Base-by-base conservation (phyloP, 2,113 vertebrate species). In the Nansenia antarctica region DNA sequence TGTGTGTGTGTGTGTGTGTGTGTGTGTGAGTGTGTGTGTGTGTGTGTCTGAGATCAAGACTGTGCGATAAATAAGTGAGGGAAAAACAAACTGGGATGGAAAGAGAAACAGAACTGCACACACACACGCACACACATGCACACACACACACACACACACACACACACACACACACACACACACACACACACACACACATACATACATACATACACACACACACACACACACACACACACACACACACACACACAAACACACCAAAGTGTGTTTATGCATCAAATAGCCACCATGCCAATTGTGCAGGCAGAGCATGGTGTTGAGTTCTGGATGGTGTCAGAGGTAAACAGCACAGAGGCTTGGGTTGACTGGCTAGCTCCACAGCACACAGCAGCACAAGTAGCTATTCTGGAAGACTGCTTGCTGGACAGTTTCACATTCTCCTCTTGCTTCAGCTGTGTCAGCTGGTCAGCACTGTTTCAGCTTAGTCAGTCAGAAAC, bases 401-500 rank as follows among this genome's bases (percentile, higher is more conserved):
- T 12, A 7, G 47, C 70, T 69, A 24, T 73, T 68, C 57, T 34
- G 32, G 60, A 52, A 65, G n/a, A 53, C 18, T 34, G 61, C 67
- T 72, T 62, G 26, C 65, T 66, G 0, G 34, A 55, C 29, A 60
- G 53, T 88, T 87, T 82, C 72, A 69, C 62, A 71, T 53, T 76
- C 65, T 67, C 61, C 60, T 85, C 79, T 82, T 12, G 39, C 9
- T 62, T 52, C 24, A 27, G 65, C 70, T 64, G 74, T 76, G 79
- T 87, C 87, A 84, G 88, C 82, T 76, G 34, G 60, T 37, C 11
- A 76, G n/a, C n/a, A n/a, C n/a, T 37, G 34, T 80, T 83, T 82
- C 69, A 80, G 79, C 87, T 82, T 82, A 73, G 82, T 88, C 78
- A 72, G 78, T 70, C 64, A 63, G 8, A 78, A 69, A 31, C 29